Base-by-base conservation (phyloP, 1,140 invertebrate genomes). In the Nasonia longicornis region DNA sequence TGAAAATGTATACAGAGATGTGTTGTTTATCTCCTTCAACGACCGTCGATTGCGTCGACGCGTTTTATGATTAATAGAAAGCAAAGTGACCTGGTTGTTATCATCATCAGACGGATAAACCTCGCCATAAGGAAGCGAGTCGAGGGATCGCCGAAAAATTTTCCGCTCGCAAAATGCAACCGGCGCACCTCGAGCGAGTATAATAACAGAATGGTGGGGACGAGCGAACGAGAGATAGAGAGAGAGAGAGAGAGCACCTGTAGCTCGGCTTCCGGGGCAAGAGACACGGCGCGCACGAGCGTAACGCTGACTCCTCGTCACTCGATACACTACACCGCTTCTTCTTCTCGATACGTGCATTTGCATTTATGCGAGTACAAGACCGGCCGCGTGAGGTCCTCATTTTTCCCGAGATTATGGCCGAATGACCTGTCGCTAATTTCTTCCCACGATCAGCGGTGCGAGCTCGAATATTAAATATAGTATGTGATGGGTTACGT, bases 261-360 rank as follows among this genome's bases (percentile, higher is more conserved):
- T 71, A 35, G 69, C 26, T 71, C 35, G 16, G 52, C 20, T 71
- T 71, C 69, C 69, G 66, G 66, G 22, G 69, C 22, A 73, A 16
- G 45, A 16, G 38, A 42, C 38, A 42, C 38, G 38, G 22, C 72
- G 22, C 72, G 45, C 72, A 74, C 72, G 48, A 52, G 48, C 72
- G 72, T 45, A 74, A 58, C 48, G 42, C 11, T 2, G n/a, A 22
- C n/a, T 26, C 45, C 48, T n/a, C 35, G 69, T 71, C 69, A 71
- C 69, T 31, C 69, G 69, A 71, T 71, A 42, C 11, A 71, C 69
- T 71, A 42, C 11, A 71, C 69, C 20, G 64, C 26, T 26, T 7
- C n/a, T 16, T 66, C 20, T 26, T 22, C 63, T 11, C 20, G 4
- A 20, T 52, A n/a, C 16, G 16, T 58, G 52, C 16, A 58, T 58